These are phyloP conservation scores for Megamerina dolium DNA, from an alignment of 2,888 invertebrate genomes.

Conservation along the genomic window DNA sequence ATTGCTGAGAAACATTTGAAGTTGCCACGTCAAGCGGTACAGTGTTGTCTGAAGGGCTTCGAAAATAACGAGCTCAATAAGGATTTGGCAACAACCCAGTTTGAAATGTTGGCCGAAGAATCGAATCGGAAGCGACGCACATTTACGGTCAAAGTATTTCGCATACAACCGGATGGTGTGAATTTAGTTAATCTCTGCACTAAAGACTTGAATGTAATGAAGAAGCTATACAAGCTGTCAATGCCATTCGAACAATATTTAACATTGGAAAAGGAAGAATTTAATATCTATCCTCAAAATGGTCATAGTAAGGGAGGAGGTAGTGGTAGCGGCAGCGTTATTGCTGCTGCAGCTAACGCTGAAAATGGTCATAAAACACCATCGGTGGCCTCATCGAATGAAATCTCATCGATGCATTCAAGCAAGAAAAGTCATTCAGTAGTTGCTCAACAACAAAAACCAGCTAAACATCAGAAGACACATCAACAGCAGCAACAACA, in stretches of 20 bases:
- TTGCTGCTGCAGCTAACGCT: no score
- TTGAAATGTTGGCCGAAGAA: conserved; percentile 66
- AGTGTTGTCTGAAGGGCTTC: conserved; percentile 66
- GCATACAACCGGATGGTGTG: conserved; percentile 48
- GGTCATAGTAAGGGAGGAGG: conserved; percentile 8
- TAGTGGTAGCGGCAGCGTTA: no score
- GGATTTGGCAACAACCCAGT: conserved; percentile 47
- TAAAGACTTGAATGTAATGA: conserved; percentile 54
- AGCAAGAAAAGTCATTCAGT: conserved; percentile 16
- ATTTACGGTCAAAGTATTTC: conserved; percentile 47
- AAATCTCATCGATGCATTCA: conserved; percentile 18
- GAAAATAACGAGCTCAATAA: conserved; percentile 42
- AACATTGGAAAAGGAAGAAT: conserved; percentile 43
- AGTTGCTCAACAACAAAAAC: conserved; percentile 27
- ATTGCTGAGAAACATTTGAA: conserved; percentile 61
- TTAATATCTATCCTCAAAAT: conserved; percentile 25
- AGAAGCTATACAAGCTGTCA: conserved; percentile 51
- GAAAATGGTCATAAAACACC: conserved; percentile 23
- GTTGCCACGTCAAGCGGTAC: conserved; percentile 68
- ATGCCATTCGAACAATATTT: conserved; percentile 48
- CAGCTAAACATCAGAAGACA: conserved; percentile 32
- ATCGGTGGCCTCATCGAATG: conserved; percentile 24
- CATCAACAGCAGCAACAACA: conserved; percentile 20
- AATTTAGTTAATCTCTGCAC: conserved; percentile 41
- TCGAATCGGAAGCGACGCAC: conserved; percentile 40